Percentiles rank a stretch among this genome's conserved stretches.
Conservation (phyloP, 1,140 invertebrate species). For the Catajapyx aquilonaris region DNA sequence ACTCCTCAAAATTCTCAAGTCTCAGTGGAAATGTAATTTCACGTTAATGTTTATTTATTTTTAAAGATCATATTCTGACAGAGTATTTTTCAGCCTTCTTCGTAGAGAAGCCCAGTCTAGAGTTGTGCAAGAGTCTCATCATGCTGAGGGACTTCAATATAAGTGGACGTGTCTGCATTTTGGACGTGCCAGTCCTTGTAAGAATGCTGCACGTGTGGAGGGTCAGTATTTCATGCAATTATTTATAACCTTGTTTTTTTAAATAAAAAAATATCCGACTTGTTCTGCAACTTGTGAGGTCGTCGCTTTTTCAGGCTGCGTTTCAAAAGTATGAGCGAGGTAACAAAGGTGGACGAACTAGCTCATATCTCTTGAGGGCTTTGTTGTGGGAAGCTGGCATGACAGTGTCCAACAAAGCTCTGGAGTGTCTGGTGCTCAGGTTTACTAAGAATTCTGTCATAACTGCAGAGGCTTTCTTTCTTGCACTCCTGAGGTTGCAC, state of each 20-base stretch:
- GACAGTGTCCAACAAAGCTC: slow-evolving; percentile 47
- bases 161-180: slow-evolving; percentile 32
- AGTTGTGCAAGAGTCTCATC: slow-evolving; percentile 39
- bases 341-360: slow-evolving; percentile 31
- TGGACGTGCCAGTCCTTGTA: slow-evolving; percentile 35
- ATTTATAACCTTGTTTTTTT: slow-evolving; percentile 3
- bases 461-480: slow-evolving; percentile 37
- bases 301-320: slow-evolving; percentile 27
- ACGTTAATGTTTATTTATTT: not conserved
- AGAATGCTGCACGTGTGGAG: slow-evolving; percentile 42
- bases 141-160: slow-evolving; percentile 43
- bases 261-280: slow-evolving; percentile 1
- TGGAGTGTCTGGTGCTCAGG: slow-evolving; percentile 43
- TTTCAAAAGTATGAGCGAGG: slow-evolving; percentile 36
- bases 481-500: slow-evolving; percentile 45
- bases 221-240: slow-evolving; percentile 19
- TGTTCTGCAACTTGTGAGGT: no score
- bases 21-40: slow-evolving; percentile 31
- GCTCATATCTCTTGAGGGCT: slow-evolving; percentile 36
- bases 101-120: slow-evolving; percentile 30
- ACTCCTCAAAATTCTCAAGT: slow-evolving; percentile 34
- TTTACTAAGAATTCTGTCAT: slow-evolving; percentile 37
- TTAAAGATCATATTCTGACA: no score
- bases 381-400: slow-evolving; percentile 44
- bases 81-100: slow-evolving; percentile 22